Evolutionary conservation across 2,888 invertebrate species (phyloP).

Genomic region (Lissonota sp.): DNA sequence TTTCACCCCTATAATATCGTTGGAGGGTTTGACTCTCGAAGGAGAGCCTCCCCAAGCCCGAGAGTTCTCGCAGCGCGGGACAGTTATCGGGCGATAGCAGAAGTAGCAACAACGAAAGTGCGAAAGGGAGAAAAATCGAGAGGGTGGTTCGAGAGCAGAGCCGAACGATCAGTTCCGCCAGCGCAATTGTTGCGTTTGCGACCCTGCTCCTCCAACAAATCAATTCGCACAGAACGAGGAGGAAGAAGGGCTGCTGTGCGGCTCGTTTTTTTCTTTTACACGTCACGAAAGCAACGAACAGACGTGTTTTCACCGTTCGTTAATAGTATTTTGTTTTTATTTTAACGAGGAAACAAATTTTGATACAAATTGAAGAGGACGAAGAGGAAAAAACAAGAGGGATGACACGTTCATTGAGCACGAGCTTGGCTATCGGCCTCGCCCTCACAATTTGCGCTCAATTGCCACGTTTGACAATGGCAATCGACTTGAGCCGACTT

Average conservation of each 20-base stretch:
- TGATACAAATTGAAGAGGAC: no score
- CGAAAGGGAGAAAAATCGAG: neutral
- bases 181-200: slow-evolving; percentile 6
- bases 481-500: slow-evolving; percentile 92
- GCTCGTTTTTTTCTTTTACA: neutral
- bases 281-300: slow-evolving; percentile 12
- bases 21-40: slow-evolving; percentile 7
- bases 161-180: neutral
- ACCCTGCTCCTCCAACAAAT: slow-evolving; percentile 1
- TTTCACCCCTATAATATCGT: neutral
- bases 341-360: neutral
- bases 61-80: neutral
- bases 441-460: slow-evolving; percentile 85
- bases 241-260: slow-evolving; percentile 8
- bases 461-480: slow-evolving; percentile 88
- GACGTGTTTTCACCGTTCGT: neutral
- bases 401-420: slow-evolving; percentile 62
- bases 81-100: slow-evolving; percentile 43
- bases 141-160: neutral
- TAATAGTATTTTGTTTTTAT: neutral
- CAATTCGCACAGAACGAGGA: neutral
- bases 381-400: neutral
- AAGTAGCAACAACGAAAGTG: slow-evolving; percentile 39
- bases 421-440: slow-evolving; percentile 80
- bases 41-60: neutral